Evolutionary conservation across 1,140 invertebrate species (phyloP), one percentile per base, ranked within the genome.

Genomic region (Bombus sibiricus): DNA sequence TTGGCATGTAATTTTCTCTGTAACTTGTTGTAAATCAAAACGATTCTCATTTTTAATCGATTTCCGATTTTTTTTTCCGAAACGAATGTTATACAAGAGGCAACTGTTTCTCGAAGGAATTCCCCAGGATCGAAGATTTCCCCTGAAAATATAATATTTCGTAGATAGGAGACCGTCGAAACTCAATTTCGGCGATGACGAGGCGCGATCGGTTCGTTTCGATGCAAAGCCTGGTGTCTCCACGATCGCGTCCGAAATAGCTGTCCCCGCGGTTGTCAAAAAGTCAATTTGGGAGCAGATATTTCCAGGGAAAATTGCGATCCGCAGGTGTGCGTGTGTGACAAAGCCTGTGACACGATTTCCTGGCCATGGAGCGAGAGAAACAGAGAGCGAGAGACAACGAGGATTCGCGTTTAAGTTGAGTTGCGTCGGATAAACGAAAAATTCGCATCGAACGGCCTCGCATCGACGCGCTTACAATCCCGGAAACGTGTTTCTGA

Each of bases 201-300:
- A 39, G 75, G 28, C 75, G 37, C 74, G 32, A 64, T 37, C 43
- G 64, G 64, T 76, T 66, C 81, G 72, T 39, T 81, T 73, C 53
- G 53, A 72, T 57, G 69, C 57, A 62, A 64, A 66, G 43, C n/a
- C 34, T 47, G n/a, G 39, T 22, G 39, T 57, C 34, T 80, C 59
- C 39, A 6, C 41, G 53, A 39, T n/a, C 43, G 64, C 25, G 53
- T 25, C 18, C 53, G 12, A 72, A 85, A 85, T 80, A 47, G 32
- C 68, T 62, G 66, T 72, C 47, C 59, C 37, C 64, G 75, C 37
- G 62, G 53, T 47, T 71, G 41, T 80, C 53, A 72, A 85, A 85
- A 80, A 64, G 77, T 72, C 76, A 85, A 85, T 85, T 72, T 59
- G 68, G 68, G 64, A 69, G 15, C 83, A 64, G 83, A 80, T 80